A percentile compares a stretch with the other conserved stretches of the same genome.
Evolutionary conservation across 2,797 vertebrate genomes (phyloP).

Genomic region (Rhinichthys osculus): DNA sequence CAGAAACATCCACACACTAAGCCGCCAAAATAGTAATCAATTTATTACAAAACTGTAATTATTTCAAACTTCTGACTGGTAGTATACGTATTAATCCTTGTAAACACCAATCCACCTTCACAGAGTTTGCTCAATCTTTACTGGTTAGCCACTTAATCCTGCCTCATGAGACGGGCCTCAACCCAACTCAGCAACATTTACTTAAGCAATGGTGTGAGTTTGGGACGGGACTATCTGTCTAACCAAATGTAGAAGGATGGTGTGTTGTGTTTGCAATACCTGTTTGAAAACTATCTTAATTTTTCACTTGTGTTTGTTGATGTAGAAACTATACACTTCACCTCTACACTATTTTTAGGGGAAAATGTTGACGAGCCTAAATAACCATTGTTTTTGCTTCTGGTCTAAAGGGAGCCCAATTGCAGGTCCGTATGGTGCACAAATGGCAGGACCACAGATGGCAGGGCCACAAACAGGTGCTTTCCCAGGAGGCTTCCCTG

Average conservation of each 20-base stretch:
- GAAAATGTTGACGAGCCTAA: neutral
- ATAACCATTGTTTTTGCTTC: neutral
- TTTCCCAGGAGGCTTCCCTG: slow-evolving; percentile 65
- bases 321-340: neutral
- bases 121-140: neutral
- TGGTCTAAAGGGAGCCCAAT: slow-evolving; percentile 23
- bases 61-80: neutral
- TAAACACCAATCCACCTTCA: neutral
- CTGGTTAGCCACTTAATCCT: neutral
- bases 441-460: slow-evolving; percentile 81
- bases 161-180: neutral
- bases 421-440: slow-evolving; percentile 84
- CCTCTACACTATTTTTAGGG: neutral
- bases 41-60: neutral
- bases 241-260: neutral
- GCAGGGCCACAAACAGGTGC: slow-evolving; percentile 54
- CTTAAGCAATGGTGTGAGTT: neutral
- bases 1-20: too few relatives aligned
- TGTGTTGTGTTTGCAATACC: neutral
- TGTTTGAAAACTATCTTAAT: neutral
- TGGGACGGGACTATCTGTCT: neutral
- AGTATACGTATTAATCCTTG: neutral
- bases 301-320: neutral
- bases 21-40: too few relatives aligned
- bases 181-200: neutral